Evolutionary conservation across 2,888 invertebrate species (phyloP).

Genomic region (Xiphydria camelus): DNA sequence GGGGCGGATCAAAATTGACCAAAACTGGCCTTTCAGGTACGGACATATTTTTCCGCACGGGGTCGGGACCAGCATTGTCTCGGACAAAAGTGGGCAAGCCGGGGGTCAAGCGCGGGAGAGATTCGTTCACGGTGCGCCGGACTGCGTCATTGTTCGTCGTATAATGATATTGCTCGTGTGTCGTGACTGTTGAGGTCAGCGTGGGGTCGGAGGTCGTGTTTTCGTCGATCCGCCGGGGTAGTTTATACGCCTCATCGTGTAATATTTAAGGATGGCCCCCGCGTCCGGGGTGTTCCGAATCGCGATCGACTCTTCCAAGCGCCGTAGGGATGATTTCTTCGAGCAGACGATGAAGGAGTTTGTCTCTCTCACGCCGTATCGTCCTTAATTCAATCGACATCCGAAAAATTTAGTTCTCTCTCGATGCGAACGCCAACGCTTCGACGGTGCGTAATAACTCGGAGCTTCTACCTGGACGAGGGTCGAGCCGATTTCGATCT

Average conservation of each 20-base stretch:
- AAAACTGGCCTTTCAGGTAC: slow-evolving; percentile 20
- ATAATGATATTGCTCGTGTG: slow-evolving; percentile 42
- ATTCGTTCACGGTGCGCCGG: slow-evolving; percentile 35
- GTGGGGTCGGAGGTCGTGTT: slow-evolving; percentile 36
- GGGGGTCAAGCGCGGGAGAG: slow-evolving; percentile 41
- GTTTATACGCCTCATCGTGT: slow-evolving; percentile 40
- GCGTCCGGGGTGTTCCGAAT: too few relatives aligned
- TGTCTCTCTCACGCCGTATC: too few relatives aligned
- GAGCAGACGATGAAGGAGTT: too few relatives aligned
- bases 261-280: too few relatives aligned
- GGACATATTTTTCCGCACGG: slow-evolving; percentile 15
- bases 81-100: slow-evolving; percentile 26
- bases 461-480: not conserved
- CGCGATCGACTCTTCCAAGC: too few relatives aligned
- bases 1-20: slow-evolving; percentile 14
- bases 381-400: too few relatives aligned
- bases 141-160: slow-evolving; percentile 41
- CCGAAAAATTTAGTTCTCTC: too few relatives aligned
- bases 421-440: not conserved
- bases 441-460: not conserved
- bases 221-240: slow-evolving; percentile 25
- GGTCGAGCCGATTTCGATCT: not conserved
- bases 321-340: too few relatives aligned
- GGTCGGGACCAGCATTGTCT: slow-evolving; percentile 25
- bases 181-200: slow-evolving; percentile 34